phyloP scores from a whole-genome alignment of 2,888 invertebrate genomes.

The Mellilla xanthometata region DNA sequence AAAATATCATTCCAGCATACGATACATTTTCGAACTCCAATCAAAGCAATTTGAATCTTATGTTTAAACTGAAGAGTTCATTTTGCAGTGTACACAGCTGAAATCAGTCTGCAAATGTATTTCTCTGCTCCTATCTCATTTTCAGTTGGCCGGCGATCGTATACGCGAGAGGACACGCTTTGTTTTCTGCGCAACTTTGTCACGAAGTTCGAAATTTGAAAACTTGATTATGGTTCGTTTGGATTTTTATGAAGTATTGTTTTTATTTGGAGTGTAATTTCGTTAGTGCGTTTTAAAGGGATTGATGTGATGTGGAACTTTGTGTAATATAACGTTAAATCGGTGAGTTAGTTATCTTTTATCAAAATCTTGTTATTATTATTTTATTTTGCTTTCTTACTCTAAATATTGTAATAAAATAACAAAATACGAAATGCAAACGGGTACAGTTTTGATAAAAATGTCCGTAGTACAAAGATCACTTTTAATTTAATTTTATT shows the following conservation, averaged over 20 bases:
- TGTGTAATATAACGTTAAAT: too few relatives aligned
- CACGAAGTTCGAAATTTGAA: slow-evolving; percentile 25
- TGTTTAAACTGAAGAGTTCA: too few relatives aligned
- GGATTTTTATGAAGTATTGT: slow-evolving; percentile 16
- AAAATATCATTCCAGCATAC: slow-evolving; percentile 13
- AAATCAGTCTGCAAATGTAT: slow-evolving; percentile 6
- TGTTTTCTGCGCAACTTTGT: slow-evolving; percentile 7
- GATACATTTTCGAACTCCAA: background rate
- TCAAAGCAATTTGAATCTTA: background rate
- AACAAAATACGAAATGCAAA: too few relatives aligned
- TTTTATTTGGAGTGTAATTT: background rate
- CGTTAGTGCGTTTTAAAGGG: background rate
- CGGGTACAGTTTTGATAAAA: too few relatives aligned
- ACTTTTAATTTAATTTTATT: too few relatives aligned
- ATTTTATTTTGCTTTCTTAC: too few relatives aligned
- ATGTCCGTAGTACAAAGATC: too few relatives aligned
- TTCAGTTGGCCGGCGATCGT: slow-evolving; percentile 8
- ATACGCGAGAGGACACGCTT: slow-evolving; percentile 16
- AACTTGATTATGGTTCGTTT: slow-evolving; percentile 21
- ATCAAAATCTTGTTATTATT: too few relatives aligned
- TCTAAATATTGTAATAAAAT: too few relatives aligned
- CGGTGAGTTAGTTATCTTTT: too few relatives aligned
- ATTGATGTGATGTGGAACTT: slow-evolving; percentile 13
- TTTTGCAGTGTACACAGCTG: too few relatives aligned
- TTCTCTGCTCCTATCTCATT: slow-evolving; percentile 7